Evolutionary conservation across 2,113 vertebrate species (phyloP).

Genomic region (Sarotherodon lohbergeri): DNA sequence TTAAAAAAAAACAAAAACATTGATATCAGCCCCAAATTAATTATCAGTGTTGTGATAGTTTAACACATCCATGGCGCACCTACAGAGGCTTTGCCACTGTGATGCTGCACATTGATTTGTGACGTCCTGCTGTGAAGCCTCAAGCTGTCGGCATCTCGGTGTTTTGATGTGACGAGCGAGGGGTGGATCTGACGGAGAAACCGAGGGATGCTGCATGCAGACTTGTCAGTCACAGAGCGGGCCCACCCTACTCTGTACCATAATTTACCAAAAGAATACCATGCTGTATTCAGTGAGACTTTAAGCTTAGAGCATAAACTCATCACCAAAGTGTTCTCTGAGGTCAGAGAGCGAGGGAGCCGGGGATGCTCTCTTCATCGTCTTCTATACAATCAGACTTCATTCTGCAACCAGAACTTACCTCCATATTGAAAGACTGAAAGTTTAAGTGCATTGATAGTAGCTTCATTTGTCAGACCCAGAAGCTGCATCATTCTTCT

Average conservation of each 20-base stretch:
- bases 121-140: background rate
- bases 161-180: background rate
- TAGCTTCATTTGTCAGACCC: background rate
- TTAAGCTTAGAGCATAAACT: background rate
- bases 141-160: background rate
- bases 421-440: rapidly evolving
- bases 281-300: background rate
- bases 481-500: background rate
- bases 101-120: background rate
- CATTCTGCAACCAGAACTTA: background rate
- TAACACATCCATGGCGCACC: background rate
- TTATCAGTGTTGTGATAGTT: background rate
- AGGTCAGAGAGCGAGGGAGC: background rate
- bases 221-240: background rate
- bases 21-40: background rate
- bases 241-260: background rate
- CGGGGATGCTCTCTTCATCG: background rate
- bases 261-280: background rate
- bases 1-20: background rate
- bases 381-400: background rate
- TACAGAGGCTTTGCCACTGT: background rate
- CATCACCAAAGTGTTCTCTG: background rate
- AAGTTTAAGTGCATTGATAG: rapidly evolving
- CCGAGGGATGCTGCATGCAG: background rate
- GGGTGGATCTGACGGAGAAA: background rate